Conservation (phyloP, 2,113 vertebrate genomes). For the Odobenus rosmarus region DNA sequence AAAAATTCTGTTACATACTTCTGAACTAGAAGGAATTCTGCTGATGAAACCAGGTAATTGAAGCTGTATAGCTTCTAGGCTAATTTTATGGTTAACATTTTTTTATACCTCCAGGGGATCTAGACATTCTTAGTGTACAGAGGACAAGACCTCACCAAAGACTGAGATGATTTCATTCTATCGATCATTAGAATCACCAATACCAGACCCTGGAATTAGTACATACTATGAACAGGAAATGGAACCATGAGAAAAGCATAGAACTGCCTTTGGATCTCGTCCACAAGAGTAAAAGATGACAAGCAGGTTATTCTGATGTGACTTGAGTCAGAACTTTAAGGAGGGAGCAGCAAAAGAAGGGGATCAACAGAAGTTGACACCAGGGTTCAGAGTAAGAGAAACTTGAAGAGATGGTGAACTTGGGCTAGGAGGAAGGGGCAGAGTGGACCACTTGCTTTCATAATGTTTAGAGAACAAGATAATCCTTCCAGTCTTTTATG, state of each 20-base stretch:
- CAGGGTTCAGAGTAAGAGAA: not conserved
- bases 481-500: not conserved
- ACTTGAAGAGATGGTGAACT: not conserved
- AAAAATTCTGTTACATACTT: not conserved
- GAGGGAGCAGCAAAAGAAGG: not conserved
- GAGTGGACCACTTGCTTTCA: not conserved
- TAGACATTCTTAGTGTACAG: not conserved
- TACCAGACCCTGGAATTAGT: not conserved
- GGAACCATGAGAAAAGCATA: not conserved
- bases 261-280: not conserved
- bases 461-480: not conserved
- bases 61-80: not conserved
- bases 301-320: not conserved
- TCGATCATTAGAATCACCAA: not conserved
- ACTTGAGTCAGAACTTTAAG: not conserved
- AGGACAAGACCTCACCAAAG: not conserved
- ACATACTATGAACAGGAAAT: not conserved
- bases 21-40: not conserved
- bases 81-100: conserved; percentile 25
- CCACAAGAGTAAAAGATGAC: not conserved
- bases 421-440: not conserved
- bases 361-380: not conserved
- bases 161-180: not conserved
- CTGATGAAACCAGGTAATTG: not conserved
- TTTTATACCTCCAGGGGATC: not conserved